Base-by-base conservation (phyloP, 2,113 vertebrate genomes). In the Labeo rohita region DNA sequence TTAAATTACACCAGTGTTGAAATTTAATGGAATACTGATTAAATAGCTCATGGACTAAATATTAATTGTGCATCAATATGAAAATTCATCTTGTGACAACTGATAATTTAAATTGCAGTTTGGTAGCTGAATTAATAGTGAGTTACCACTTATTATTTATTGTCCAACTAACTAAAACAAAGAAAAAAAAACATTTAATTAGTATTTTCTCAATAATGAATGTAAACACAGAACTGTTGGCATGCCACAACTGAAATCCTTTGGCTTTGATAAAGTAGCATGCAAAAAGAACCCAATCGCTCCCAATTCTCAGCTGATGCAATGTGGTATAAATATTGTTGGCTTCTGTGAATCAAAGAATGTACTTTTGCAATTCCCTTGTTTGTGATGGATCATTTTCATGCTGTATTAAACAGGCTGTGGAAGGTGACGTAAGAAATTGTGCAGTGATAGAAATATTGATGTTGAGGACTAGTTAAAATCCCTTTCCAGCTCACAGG, bases 351-450 rank as follows among this genome's bases (percentile, higher is more conserved):
- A 68, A 68, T 39, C 65, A 36, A 68, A 65, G 63, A 65, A 36
- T 15, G 13, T 36, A 34, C 65, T 39, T 72, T 72, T 63, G 61
- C 9, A 12, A 23, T 23, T 12, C 61, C 3, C n/a, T 72, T 16
- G 74, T 28, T 47, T 54, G 52, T 87, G 70, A 87, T 85, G 47
- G 66, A 85, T 85, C 13, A 61, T 85, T 85, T 89, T 85, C 79
- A 70, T 75, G 39, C 34, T 43, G 23, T 63, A 66, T 63, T 18
- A 9, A 39, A 70, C 66, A 39, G 52, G 28, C 68, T 45, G 66
- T 87, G 75, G 43, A 61, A 56, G 28, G 56, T 75, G 56, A 36
- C 0, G 8, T 18, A 63, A 85, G 56, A 34, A 80, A 28, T 8
- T 36, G 23, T 36, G 49, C 49, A 28, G 49, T 77, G 34, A 61